Evolutionary conservation across 1,140 invertebrate species (phyloP).

Genomic region (Conus ventricosus): DNA sequence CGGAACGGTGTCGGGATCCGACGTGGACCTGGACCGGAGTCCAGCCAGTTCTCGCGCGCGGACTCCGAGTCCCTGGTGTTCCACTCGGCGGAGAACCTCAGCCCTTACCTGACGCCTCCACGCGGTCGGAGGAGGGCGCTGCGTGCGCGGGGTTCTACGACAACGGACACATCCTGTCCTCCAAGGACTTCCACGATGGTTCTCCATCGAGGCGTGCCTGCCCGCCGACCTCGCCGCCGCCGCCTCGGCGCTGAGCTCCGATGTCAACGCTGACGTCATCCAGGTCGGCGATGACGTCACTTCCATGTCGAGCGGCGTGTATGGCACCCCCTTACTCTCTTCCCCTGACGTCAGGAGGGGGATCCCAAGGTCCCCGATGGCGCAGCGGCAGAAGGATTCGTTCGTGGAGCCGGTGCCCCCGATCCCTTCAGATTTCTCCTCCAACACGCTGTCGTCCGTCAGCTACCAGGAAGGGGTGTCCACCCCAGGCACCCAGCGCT

Average conservation of each 20-base stretch:
- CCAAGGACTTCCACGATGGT: conserved; percentile 44
- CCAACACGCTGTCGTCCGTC: conserved; percentile 4
- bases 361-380: not conserved
- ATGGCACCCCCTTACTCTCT: conserved; percentile 38
- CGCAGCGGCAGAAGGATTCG: conserved; percentile 31
- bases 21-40: conserved; percentile 43
- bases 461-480: conserved; percentile 25
- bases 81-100: conserved; percentile 46
- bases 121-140: conserved; percentile 33
- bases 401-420: conserved; percentile 32
- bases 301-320: conserved; percentile 28
- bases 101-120: conserved; percentile 44
- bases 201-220: conserved; percentile 47
- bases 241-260: not conserved
- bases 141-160: conserved; percentile 11
- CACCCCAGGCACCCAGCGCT: conserved; percentile 11
- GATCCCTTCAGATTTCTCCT: conserved; percentile 30
- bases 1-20: not conserved
- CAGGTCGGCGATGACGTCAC: conserved; percentile 7
- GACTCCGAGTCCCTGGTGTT: conserved; percentile 48
- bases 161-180: conserved; percentile 36
- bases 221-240: conserved; percentile 38
- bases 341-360: conserved; percentile 31
- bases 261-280: not conserved
- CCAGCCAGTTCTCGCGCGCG: conserved; percentile 45